A percentile compares a stretch with the other conserved stretches of the same genome.
Conservation (phyloP, 2,113 vertebrate genomes). For the Epinephelus moara region DNA sequence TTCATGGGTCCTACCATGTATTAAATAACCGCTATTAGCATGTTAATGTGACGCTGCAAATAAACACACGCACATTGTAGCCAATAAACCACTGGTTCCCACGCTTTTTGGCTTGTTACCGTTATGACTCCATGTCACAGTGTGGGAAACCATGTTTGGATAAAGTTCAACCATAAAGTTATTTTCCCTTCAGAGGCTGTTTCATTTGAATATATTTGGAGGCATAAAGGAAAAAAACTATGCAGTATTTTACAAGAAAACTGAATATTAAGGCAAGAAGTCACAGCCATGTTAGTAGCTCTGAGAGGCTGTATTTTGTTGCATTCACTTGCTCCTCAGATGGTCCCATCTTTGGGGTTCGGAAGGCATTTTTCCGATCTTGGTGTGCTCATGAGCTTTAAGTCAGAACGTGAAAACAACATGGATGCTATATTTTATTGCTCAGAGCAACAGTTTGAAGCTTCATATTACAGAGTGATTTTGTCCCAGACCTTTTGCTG, state of each 20-base stretch:
- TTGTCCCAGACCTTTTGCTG: too few species aligned
- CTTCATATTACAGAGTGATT: too few species aligned
- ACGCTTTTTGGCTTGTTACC: background rate
- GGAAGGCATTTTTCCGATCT: too few species aligned
- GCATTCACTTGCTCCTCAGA: too few species aligned
- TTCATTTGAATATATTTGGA: background rate
- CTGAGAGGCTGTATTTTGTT: too few species aligned
- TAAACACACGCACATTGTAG: background rate
- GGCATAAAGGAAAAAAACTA: background rate
- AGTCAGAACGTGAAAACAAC: too few species aligned
- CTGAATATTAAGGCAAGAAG: background rate
- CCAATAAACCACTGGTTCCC: background rate
- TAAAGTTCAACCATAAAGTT: background rate
- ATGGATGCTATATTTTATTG: too few species aligned
- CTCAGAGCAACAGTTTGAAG: too few species aligned
- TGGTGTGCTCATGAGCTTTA: too few species aligned
- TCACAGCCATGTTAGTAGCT: background rate
- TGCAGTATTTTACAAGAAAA: background rate
- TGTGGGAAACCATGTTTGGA: background rate
- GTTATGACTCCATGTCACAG: background rate
- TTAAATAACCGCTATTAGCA: slow-evolving; percentile 16
- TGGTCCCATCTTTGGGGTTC: too few species aligned
- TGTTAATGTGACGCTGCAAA: slow-evolving; percentile 2
- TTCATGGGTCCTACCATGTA: slow-evolving; percentile 11
- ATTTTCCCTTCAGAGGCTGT: background rate